Base-by-base conservation (phyloP, 1,140 invertebrate species). In the Cotesia vestalis region DNA sequence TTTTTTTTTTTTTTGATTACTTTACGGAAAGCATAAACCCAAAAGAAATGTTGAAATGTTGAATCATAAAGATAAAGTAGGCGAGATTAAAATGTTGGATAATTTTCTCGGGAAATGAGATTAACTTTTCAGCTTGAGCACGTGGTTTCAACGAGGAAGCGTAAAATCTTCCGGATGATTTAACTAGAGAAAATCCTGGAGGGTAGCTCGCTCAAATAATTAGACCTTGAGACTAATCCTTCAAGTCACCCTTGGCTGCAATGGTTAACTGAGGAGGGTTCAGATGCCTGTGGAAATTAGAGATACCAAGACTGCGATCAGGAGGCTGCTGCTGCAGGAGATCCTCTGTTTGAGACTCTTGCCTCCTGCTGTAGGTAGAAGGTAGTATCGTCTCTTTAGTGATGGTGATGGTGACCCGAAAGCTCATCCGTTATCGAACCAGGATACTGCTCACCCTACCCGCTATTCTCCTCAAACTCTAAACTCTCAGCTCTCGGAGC, bases 221-320 rank as follows among this genome's bases (percentile, higher is more conserved):
- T 70, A 70, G 68, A 63, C 59, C 60, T 60, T 70, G 68, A 62
- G 68, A 70, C 68, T 70, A 70, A 70, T 70, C 68, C 68, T 70
- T 12, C 6, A 60, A 70, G 68, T 70, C 60, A 70, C 60, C 57
- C 60, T 51, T 36, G 60, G 40, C 27, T 35, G 59, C 36, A 60
- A 40, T 46, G 11, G 40, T 46, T 46, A 46, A 46, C 40, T 46
- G 6, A 46, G 40, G 40, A 46, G 40, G 40, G 40, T 46, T 46
- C 40, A 11, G 40, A 46, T 46, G 36, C 38, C 12, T 9, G 36
- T 14, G 36, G 34, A 38, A 61, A 20, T 34, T 17, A 61, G 59
- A 61, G 59, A 34, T 61, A 20, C 17, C 11, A 34, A 46, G 40
- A 46, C 40, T 46, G 11, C 40, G 40, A 46, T 46, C 6, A 46